Conservation (phyloP, 2,888 invertebrate species). For the Drosophila cognata region DNA sequence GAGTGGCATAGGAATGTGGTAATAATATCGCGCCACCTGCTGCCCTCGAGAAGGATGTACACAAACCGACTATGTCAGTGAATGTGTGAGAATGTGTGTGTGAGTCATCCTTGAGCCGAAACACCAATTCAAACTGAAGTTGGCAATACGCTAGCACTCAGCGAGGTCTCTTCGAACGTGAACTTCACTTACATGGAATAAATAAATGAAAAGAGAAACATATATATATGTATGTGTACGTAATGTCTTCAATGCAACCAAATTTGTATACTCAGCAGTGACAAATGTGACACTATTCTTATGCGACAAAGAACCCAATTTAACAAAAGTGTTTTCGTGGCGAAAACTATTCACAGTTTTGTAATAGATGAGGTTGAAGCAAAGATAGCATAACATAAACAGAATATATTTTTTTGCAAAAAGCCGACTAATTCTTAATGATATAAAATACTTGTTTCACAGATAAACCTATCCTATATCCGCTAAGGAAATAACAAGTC, state of each 20-base stretch:
- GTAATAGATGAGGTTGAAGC: not conserved
- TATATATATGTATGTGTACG: not conserved
- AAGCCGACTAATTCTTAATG: not conserved
- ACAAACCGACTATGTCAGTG: not conserved
- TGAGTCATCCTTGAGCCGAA: conserved; percentile 41
- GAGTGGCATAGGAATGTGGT: conserved; percentile 39
- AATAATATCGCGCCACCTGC: conserved; percentile 54
- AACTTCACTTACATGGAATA: conserved; percentile 62
- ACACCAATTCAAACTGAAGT: conserved; percentile 34
- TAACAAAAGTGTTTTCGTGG: not conserved
- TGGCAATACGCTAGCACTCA: conserved; percentile 59
- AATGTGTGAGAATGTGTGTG: conserved; percentile 6
- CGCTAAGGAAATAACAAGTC: not conserved
- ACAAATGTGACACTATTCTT: not conserved
- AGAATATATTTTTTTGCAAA: not conserved
- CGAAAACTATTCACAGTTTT: not conserved
- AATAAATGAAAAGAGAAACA: conserved; percentile 63
- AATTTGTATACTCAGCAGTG: conserved; percentile 10
- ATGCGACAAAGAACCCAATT: not conserved
- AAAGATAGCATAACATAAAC: too few species aligned
- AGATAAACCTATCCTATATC: not conserved
- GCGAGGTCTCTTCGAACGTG: conserved; percentile 47
- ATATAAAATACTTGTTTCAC: not conserved
- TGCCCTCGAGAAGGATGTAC: conserved; percentile 9
- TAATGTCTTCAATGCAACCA: not conserved